Evolutionary conservation across 1,140 invertebrate species (phyloP), one percentile per base, ranked within the genome.

Genomic region (Phymastichus coffea): DNA sequence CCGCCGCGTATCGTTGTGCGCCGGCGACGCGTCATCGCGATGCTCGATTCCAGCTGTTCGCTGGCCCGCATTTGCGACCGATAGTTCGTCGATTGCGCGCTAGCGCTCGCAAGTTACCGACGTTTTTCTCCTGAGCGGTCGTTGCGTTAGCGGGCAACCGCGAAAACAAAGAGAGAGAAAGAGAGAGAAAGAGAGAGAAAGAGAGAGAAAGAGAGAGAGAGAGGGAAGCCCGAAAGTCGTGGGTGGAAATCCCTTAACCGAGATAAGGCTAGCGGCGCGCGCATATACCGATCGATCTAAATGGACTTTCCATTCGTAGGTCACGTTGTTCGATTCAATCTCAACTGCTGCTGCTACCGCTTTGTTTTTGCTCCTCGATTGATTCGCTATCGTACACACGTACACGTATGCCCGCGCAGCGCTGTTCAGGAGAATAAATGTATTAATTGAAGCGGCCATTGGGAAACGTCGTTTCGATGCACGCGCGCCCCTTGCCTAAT

Each of bases 321-420:
- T 37, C n/a, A 30, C n/a, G 37, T 47, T 20, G n/a, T n/a, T n/a
- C n/a, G n/a, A n/a, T n/a, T n/a, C n/a, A n/a, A n/a, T n/a, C 43
- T 44, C 23, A 14, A 44, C 6, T n/a, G 20, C 61, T 64, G 58
- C 57, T 59, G 56, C n/a, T n/a, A n/a, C n/a, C n/a, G n/a, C n/a
- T n/a, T n/a, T n/a, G n/a, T n/a, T n/a, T n/a, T n/a, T n/a, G n/a
- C n/a, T n/a, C n/a, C n/a, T n/a, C n/a, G n/a, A 25, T 44, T 57
- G 35, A 35, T 48, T 55, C 51, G 51, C 57, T 26, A 33, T 56
- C 20, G 58, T 44, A 47, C 52, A 33, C 52, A 56, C 53, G 56
- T 38, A 3, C 25, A 17, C 41, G 44, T 47, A 53, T 38, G 54
- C 19, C 15, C 23, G 33, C 48, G 51, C 40, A 33, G 19, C 23